phyloP scores from a whole-genome alignment of 2,888 invertebrate genomes.

The Pterobdella sp. region DNA sequence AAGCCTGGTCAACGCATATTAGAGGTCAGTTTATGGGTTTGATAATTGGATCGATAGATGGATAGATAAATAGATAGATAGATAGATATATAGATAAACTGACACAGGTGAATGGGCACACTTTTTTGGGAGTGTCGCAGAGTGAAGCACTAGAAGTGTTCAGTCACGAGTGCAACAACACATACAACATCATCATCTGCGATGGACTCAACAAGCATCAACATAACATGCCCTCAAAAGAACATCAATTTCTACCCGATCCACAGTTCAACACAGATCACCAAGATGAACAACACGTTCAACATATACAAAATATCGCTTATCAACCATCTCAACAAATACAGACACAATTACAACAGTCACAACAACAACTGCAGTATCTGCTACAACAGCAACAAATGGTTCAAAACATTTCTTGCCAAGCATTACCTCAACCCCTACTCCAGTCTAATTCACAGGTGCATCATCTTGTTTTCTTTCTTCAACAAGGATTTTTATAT shows the following conservation, averaged over 20 bases:
- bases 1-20: slow-evolving; percentile 88
- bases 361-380: neutral
- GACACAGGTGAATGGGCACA: slow-evolving; percentile 68
- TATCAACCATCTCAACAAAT: neutral
- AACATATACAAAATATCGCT: neutral
- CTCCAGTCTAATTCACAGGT: neutral
- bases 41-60: neutral
- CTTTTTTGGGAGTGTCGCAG: slow-evolving; percentile 82
- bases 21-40: slow-evolving; percentile 58
- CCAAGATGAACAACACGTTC: neutral
- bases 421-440: too few relatives aligned
- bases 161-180: slow-evolving; percentile 57
- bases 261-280: neutral
- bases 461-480: neutral
- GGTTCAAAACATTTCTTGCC: slow-evolving; percentile 5
- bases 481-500: neutral
- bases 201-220: slow-evolving; percentile 32
- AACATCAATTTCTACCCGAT: neutral
- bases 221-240: slow-evolving; percentile 7
- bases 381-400: slow-evolving; percentile 2
- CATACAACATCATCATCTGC: slow-evolving; percentile 32
- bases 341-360: slow-evolving; percentile 3
- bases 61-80: neutral
- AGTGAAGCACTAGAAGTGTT: slow-evolving; percentile 85
- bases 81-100: neutral